Base-by-base conservation (phyloP, 2,888 invertebrate species). In the Masnerella sp. region DNA sequence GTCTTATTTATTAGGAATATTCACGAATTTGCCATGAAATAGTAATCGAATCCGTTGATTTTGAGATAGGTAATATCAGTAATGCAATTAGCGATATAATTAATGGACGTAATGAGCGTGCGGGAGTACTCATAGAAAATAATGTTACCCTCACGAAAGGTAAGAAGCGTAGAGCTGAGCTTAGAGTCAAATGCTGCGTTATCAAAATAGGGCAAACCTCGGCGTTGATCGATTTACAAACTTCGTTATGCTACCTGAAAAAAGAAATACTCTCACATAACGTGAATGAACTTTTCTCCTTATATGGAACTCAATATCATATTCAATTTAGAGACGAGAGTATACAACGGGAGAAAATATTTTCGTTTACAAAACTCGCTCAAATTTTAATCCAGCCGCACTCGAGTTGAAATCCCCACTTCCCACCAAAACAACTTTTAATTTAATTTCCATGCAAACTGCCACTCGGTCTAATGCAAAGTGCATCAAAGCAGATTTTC, bases 331-430 rank as follows among this genome's bases (percentile, higher is more conserved):
- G n/a, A n/a, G n/a, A n/a, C 18, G 11, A 22, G 22, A 51, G 25
- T 20, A 15, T 8, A 18, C 8, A 32, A 32, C 7, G 49, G 5
- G 9, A 32, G 30, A 32, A 32, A 5, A 32, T n/a, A n/a, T 47
- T 47, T 38, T 25, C 38, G 25, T 59, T 45, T 45, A 49, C 40
- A 47, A 12, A 34, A 7, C 49, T 40, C 22, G 4, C 30, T 49
- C 49, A 47, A 61, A 49, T 49, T 38, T 61, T 47, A 61, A 61
- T 61, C 38, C 59, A 8, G 17, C 36, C 36, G 34, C 25, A 36
- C 25, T 45, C 12, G 20, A 32, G 18, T 36, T 18, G 36, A 61
- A 59, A 17, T 59, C 32, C 42, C 15, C 15, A 36, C 17, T 43
- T 34, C n/a, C 28, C 11, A 34, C 15, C 2, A 25, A 32, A 34